phyloP scores from a whole-genome alignment of 2,113 vertebrate genomes.

The Ceyx cyanopectus region DNA sequence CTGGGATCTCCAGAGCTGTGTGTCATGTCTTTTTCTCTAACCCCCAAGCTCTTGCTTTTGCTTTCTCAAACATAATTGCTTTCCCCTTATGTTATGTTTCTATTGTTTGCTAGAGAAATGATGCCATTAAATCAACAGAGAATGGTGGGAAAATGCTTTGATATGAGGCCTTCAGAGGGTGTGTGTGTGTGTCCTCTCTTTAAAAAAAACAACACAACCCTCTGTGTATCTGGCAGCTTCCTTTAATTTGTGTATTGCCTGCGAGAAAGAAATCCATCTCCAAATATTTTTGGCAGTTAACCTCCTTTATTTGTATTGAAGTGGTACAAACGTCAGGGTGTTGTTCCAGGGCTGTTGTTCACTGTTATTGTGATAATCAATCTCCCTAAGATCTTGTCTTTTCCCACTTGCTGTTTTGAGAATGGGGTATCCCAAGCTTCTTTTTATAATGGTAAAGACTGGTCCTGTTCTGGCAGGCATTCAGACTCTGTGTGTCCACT shows the following conservation, averaged over 20 bases:
- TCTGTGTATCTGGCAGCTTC: constrained; percentile 36
- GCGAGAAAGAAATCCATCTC: not conserved
- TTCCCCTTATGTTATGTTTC: constrained; percentile 41
- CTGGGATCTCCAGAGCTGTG: not conserved
- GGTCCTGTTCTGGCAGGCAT: accelerated
- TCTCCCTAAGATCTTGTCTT: not conserved
- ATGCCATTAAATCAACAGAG: constrained; percentile 64
- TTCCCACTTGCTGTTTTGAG: not conserved
- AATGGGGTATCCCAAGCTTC: not conserved
- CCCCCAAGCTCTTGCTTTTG: constrained; percentile 27
- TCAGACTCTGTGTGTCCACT: accelerated
- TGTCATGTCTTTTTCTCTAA: not conserved
- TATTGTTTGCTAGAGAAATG: constrained; percentile 21
- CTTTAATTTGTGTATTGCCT: constrained; percentile 35
- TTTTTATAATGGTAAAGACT: not conserved
- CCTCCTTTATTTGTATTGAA: not conserved
- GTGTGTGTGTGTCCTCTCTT: not conserved
- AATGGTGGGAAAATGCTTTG: constrained; percentile 65
- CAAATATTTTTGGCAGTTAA: constrained; percentile 6
- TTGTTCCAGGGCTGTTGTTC: not conserved
- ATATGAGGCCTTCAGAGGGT: constrained; percentile 35
- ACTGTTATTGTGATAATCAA: not conserved
- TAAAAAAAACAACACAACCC: not conserved
- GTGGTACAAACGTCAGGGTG: not conserved
- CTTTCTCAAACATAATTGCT: constrained; percentile 41